Evolutionary conservation across 2,113 vertebrate species (phyloP), one percentile per base, ranked within the genome.

Genomic region (Colius striatus): DNA sequence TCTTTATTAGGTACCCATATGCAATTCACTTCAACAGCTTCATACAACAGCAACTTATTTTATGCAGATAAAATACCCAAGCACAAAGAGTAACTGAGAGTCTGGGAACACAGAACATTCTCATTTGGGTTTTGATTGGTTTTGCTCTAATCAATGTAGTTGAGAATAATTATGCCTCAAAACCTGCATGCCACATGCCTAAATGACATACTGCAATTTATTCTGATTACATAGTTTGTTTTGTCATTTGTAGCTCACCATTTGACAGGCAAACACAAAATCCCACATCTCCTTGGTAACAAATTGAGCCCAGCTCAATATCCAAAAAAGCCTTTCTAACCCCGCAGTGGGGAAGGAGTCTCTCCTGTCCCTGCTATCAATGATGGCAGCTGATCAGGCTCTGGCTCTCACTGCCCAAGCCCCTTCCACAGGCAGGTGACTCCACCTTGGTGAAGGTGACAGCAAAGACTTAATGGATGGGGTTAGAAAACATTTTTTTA

Each of bases 361-460:
- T 32, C 26, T 29, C 53, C 45, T 26, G 36, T 27, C 13, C 45
- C 63, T 48, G 7, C 26, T 6, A 29, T 22, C 72, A 80, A 45
- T 21, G 32, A 16, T 1, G 5, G 65, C 61, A 75, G 41, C 17
- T n/a, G n/a, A 48, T 29, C 30, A 22, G 36, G 20, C 6, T 13
- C 7, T 2, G 0, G 20, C 27, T 89, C 62, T 34, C 84, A 61
- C 11, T 13, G 1, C n/a, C 45, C 80, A 9, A 0, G 11, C 20
- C 4, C 15, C 4, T 19, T 63, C 71, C 22, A 53, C 22, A 45
- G 29, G 48, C 11, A 11, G n/a, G 18, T 2, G 62, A 17, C 7
- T 1, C 62, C 0, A 0, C 5, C 15, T 1, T 0, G 0, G 14
- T 4, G 26, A 26, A 29, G 9, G 30, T 47, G 43, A 68, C 84